A percentile compares a stretch with the other conserved stretches of the same genome.
These are phyloP conservation scores for Epinotia brunnichana DNA, from an alignment of 2,888 invertebrate genomes.

Conservation along the genomic window DNA sequence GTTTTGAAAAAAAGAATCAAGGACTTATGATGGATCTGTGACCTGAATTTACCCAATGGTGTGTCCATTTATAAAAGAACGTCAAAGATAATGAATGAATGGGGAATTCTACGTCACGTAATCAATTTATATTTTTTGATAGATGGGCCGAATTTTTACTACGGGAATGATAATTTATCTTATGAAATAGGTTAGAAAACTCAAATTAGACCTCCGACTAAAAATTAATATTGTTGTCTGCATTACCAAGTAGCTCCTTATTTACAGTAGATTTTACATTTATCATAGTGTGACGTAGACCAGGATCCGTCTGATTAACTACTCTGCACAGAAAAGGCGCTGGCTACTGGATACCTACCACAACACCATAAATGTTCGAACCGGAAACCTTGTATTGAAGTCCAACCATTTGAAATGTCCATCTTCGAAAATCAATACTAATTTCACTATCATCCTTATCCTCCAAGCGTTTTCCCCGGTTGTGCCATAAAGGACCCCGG, in stretches of 20 bases:
- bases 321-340: too few species aligned
- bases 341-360: too few species aligned
- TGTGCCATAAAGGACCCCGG: too few species aligned
- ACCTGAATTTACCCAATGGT: slow-evolving; percentile 7
- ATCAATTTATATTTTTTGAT: slow-evolving; percentile 28
- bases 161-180: slow-evolving; percentile 30
- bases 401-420: too few species aligned
- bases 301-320: too few species aligned
- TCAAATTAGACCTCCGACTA: neutral
- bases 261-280: neutral
- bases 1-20: neutral
- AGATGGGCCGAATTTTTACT: slow-evolving; percentile 27
- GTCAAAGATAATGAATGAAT: slow-evolving; percentile 9
- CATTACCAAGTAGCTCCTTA: neutral
- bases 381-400: too few species aligned
- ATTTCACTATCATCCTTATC: too few species aligned
- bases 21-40: neutral
- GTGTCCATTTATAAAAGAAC: slow-evolving; percentile 8
- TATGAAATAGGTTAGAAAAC: slow-evolving; percentile 22
- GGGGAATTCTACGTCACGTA: slow-evolving; percentile 13
- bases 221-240: neutral
- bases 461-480: too few species aligned
- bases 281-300: too few species aligned
- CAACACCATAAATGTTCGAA: too few species aligned
- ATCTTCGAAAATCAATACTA: too few species aligned